Evolutionary conservation across 2,888 invertebrate species (phyloP).

Genomic region (Pristionchus entomophagus): DNA sequence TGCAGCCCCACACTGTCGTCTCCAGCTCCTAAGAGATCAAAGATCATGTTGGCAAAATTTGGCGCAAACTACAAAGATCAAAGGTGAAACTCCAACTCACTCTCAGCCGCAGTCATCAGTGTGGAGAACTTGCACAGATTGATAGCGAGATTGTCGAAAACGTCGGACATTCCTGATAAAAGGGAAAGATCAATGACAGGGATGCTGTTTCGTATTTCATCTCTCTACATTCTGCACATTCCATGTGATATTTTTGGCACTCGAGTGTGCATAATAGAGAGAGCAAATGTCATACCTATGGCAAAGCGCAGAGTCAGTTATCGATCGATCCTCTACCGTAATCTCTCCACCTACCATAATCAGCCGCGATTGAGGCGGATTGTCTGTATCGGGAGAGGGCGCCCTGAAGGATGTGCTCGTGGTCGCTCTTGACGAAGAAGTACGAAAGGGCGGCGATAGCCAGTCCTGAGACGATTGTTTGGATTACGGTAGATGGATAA

Average conservation of each 20-base stretch:
- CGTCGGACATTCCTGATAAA: too few species aligned
- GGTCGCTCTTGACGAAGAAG: slow-evolving; percentile 84
- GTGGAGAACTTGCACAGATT: slow-evolving; percentile 96
- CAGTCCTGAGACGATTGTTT: slow-evolving; percentile 79
- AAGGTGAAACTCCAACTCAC: slow-evolving; percentile 39
- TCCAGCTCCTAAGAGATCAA: too few species aligned
- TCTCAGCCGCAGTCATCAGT: slow-evolving; percentile 79
- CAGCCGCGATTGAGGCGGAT: slow-evolving; percentile 80
- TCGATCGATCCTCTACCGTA: slow-evolving; percentile 3
- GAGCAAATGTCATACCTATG: too few species aligned
- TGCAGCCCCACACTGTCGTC: slow-evolving; percentile 36
- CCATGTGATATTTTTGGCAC: neutral
- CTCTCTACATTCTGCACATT: too few species aligned
- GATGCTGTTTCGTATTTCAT: too few species aligned
- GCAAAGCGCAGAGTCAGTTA: too few species aligned
- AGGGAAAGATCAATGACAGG: too few species aligned
- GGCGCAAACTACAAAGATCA: neutral
- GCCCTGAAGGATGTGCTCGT: slow-evolving; percentile 76
- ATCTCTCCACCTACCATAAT: slow-evolving; percentile 76
- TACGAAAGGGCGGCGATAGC: slow-evolving; percentile 89
- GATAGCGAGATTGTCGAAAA: too few species aligned
- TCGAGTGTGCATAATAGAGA: too few species aligned
- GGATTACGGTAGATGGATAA: slow-evolving; percentile 8
- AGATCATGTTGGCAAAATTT: too few species aligned
- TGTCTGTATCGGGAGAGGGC: slow-evolving; percentile 85